Percentiles rank a stretch among this genome's conserved stretches.
Conservation (phyloP, 2,888 invertebrate species). For the Mayetiola destructor region DNA sequence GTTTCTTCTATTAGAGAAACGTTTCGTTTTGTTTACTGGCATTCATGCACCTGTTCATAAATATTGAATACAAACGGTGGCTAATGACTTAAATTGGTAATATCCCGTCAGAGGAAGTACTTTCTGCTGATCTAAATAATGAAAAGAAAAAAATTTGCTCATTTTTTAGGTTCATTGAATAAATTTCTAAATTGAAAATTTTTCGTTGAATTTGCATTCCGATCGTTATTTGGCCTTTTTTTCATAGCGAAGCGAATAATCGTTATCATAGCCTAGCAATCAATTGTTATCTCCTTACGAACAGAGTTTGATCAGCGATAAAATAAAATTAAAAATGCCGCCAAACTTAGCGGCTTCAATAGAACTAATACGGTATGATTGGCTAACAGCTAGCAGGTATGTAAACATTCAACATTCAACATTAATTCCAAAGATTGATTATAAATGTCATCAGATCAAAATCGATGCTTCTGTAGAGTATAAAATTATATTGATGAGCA, state of each 20-base stretch:
- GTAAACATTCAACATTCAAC: too few species aligned
- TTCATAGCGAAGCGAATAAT: too few species aligned
- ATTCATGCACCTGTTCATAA: not conserved
- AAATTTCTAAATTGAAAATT: not conserved
- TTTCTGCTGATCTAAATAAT: not conserved
- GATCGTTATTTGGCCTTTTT: too few species aligned
- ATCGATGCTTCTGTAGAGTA: slow-evolving; percentile 1
- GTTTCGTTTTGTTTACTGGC: slow-evolving; percentile 2
- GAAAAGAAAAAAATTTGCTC: too few species aligned
- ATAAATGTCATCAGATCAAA: not conserved
- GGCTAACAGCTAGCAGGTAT: not conserved
- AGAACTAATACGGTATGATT: not conserved
- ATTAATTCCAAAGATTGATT: not conserved
- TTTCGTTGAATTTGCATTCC: not conserved
- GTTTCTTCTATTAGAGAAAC: not conserved
- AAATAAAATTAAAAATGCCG: slow-evolving; percentile 9
- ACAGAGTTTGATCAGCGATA: not conserved
- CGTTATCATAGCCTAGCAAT: not conserved
- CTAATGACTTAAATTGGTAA: slow-evolving; percentile 1
- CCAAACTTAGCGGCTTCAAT: not conserved
- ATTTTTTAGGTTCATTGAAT: too few species aligned
- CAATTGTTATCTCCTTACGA: not conserved
- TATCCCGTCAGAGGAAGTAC: slow-evolving; percentile 8
- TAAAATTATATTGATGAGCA: too few species aligned
- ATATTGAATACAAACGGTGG: not conserved